These are phyloP conservation scores for Trididemnum clinides DNA, from an alignment of 23 tunicate species.

Conservation along the genomic window DNA sequence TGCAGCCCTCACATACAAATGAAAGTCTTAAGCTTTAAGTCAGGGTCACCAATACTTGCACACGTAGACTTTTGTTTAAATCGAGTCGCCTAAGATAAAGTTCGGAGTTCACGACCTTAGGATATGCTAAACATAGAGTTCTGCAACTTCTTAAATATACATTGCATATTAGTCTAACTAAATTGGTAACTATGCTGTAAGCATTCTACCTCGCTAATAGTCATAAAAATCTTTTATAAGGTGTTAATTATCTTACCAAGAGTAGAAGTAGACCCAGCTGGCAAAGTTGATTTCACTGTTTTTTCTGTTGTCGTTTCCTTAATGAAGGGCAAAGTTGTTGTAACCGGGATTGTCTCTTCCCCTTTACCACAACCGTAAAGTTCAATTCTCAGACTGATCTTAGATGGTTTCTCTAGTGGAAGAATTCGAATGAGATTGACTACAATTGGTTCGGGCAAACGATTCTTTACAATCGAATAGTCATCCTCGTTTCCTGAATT, in stretches of 20 bases:
- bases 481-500: constrained; percentile 70
- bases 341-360: background rate
- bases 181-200: too few relatives aligned
- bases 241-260: background rate
- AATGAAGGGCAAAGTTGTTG: constrained; percentile 20
- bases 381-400: constrained; percentile 66
- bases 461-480: constrained; percentile 35
- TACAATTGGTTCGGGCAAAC: constrained; percentile 43
- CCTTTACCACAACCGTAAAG: constrained; percentile 67
- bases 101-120: too few relatives aligned
- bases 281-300: background rate
- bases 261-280: background rate
- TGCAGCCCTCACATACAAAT: too few relatives aligned
- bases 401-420: constrained; percentile 16
- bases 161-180: too few relatives aligned
- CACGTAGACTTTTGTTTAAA: too few relatives aligned
- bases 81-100: too few relatives aligned
- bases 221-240: too few relatives aligned
- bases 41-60: too few relatives aligned
- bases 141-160: too few relatives aligned
- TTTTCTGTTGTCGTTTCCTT: background rate
- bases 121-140: too few relatives aligned
- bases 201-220: too few relatives aligned
- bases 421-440: constrained; percentile 50
- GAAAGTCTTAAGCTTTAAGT: too few relatives aligned